Conservation (phyloP, 2,888 invertebrate genomes). For the Pachymerium ferrugineum region DNA sequence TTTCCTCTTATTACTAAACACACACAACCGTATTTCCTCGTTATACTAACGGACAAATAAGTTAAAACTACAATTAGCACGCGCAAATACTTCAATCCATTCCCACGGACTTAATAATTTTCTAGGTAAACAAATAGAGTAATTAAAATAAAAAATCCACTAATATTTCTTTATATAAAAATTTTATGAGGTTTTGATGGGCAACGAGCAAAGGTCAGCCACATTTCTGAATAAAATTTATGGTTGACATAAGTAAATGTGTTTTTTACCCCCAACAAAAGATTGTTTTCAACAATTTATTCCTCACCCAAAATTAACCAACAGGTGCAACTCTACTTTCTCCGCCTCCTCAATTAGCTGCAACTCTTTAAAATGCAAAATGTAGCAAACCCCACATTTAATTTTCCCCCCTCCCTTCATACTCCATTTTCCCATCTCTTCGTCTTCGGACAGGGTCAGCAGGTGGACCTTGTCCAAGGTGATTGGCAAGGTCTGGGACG, state of each 20-base stretch:
- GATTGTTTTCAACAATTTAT: background rate
- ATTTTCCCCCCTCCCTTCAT: background rate
- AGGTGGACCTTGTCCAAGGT: conserved; percentile 14
- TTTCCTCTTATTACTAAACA: too few species aligned
- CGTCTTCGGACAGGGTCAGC: background rate
- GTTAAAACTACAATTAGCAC: too few species aligned
- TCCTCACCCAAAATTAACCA: background rate
- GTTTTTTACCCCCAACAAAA: background rate
- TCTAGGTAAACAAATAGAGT: too few species aligned
- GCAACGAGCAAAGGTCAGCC: conserved; percentile 21
- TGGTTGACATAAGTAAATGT: background rate
- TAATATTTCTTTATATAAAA: too few species aligned
- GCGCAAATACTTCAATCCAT: too few species aligned
- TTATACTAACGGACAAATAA: too few species aligned
- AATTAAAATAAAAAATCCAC: too few species aligned
- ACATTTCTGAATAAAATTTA: background rate
- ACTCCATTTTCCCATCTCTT: background rate
- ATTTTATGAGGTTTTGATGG: too few species aligned
- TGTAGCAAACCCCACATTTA: background rate
- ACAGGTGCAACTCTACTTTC: background rate
- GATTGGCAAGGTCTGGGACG: conserved; percentile 9
- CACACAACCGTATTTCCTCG: too few species aligned
- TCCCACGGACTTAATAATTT: too few species aligned
- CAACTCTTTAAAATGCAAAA: background rate
- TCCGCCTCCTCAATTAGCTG: conserved; percentile 22